Evolutionary conservation across 2,888 invertebrate genomes (phyloP).

Genomic region (Gortyna flavago): DNA sequence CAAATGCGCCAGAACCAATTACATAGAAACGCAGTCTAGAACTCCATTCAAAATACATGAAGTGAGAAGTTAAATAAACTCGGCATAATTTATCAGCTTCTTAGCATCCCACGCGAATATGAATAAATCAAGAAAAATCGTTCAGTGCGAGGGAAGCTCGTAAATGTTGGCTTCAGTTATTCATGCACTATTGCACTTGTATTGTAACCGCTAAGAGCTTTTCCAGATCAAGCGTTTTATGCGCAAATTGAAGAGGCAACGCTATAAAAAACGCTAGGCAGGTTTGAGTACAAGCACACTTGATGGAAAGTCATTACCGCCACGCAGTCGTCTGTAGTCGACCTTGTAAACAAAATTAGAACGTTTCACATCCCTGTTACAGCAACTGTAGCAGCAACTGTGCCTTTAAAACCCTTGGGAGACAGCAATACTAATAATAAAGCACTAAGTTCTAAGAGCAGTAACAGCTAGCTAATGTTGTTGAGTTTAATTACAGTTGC

Average conservation of each 20-base stretch:
- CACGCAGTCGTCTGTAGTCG: neutral
- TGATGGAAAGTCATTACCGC: slow-evolving; percentile 1
- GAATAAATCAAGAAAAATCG: slow-evolving; percentile 50
- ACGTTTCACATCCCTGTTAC: no score
- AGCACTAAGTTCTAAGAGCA: neutral
- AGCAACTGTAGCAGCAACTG: no score
- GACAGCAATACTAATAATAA: neutral
- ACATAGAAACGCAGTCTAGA: slow-evolving; percentile 30
- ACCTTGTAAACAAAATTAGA: neutral
- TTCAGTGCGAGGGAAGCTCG: slow-evolving; percentile 11
- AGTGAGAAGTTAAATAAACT: slow-evolving; percentile 45
- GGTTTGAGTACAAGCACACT: neutral
- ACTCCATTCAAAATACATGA: slow-evolving; percentile 40
- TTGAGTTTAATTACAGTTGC: slow-evolving; percentile 34
- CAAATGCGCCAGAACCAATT: slow-evolving; percentile 19
- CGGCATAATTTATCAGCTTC: slow-evolving; percentile 39
- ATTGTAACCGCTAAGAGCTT: slow-evolving; percentile 44
- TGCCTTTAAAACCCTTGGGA: neutral
- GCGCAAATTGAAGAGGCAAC: neutral
- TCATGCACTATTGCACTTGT: slow-evolving; percentile 50
- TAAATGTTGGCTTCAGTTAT: slow-evolving; percentile 30
- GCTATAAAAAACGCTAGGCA: neutral
- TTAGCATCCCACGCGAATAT: slow-evolving; percentile 1
- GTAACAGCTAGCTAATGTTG: neutral
- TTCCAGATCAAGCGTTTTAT: slow-evolving; percentile 36